Conservation (phyloP, 53 echinoderm and acorn worm genomes). For the Holothuria scabra region DNA sequence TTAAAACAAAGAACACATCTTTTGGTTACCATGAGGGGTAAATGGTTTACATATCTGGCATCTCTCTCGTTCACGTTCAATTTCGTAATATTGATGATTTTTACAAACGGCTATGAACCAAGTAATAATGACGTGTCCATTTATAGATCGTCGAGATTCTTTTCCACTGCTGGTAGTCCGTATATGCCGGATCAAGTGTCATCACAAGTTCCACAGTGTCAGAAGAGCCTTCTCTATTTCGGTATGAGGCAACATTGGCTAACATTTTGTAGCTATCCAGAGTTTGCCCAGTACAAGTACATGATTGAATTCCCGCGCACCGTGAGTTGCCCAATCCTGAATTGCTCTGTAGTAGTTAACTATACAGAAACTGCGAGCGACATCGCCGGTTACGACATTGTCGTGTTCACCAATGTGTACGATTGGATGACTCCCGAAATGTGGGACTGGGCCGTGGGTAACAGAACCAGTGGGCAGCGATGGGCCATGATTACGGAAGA, state of each 20-base stretch:
- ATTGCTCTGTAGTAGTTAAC: constrained; percentile 16
- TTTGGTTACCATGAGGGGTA: no score
- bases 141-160: not conserved
- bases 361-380: not conserved
- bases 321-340: not conserved
- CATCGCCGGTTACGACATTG: constrained; percentile 26
- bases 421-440: constrained; percentile 22
- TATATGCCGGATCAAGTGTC: not conserved
- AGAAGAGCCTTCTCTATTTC: constrained; percentile 7
- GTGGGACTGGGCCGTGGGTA: constrained; percentile 22
- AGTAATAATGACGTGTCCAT: not conserved
- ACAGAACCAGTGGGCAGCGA: constrained; percentile 24
- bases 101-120: not conserved
- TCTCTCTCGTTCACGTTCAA: not conserved
- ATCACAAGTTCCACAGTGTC: not conserved
- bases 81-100: not conserved
- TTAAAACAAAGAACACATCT: no score
- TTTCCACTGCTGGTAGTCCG: not conserved
- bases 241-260: constrained; percentile 36
- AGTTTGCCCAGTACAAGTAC: constrained; percentile 31
- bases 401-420: constrained; percentile 27
- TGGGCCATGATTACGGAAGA: constrained; percentile 47
- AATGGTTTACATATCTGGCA: not conserved
- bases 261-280: constrained; percentile 22
- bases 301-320: constrained; percentile 28